phyloP scores from a whole-genome alignment of 2,113 vertebrate genomes.

The Cavia aperea region DNA sequence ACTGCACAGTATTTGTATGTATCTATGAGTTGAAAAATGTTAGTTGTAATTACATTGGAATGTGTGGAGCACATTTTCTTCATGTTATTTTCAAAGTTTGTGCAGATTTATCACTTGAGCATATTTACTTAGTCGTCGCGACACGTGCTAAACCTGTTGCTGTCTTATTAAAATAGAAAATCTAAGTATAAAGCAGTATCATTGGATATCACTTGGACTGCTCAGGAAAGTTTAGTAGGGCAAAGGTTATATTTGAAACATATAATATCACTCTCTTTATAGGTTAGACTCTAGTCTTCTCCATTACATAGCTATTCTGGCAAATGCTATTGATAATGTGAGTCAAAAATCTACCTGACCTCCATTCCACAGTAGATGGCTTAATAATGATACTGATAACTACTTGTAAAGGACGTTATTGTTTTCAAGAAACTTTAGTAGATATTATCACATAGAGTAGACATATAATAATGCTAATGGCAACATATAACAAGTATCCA shows the following conservation, averaged over 20 bases:
- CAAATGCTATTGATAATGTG: not conserved
- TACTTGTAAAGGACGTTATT: not conserved
- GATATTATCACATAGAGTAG: not conserved
- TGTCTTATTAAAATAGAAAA: slow-evolving; percentile 55
- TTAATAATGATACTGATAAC: not conserved
- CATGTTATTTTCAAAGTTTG: slow-evolving; percentile 11
- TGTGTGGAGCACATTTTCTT: slow-evolving; percentile 40
- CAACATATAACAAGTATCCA: not conserved
- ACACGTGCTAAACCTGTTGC: slow-evolving; percentile 44
- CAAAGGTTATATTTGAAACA: slow-evolving; percentile 42
- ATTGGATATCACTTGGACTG: slow-evolving; percentile 35
- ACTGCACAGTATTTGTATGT: not conserved
- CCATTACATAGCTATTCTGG: not conserved
- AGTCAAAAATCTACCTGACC: not conserved
- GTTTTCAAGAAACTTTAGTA: slow-evolving; percentile 16
- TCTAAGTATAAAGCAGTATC: slow-evolving; percentile 51
- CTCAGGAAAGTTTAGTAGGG: slow-evolving; percentile 28
- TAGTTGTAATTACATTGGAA: slow-evolving; percentile 45
- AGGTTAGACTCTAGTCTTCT: not conserved
- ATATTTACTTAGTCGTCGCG: slow-evolving; percentile 34
- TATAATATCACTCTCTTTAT: not conserved
- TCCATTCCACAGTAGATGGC: not conserved
- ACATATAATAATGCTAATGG: not conserved
- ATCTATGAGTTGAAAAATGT: slow-evolving; percentile 36
- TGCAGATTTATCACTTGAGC: slow-evolving; percentile 45